Percentiles rank a stretch among this genome's conserved stretches.
Evolutionary conservation across 2,888 invertebrate genomes (phyloP).

Genomic region (Agriopis leucophaearia): DNA sequence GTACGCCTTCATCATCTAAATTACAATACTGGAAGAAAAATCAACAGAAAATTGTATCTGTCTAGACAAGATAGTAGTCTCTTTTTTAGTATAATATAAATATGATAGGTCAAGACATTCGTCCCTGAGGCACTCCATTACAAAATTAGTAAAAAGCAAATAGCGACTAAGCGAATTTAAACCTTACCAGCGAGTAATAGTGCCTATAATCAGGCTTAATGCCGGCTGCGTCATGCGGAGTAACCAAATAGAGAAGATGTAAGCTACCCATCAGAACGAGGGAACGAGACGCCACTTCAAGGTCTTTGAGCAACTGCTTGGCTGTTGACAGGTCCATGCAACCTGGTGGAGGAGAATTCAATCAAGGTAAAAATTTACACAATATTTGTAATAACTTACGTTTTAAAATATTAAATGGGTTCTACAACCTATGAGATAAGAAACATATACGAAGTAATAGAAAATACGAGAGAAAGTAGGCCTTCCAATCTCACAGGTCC

Average conservation of each 20-base stretch:
- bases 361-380: neutral
- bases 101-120: neutral
- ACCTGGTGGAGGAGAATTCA: slow-evolving; percentile 75
- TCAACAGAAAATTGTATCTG: too few species aligned
- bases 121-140: slow-evolving; percentile 2
- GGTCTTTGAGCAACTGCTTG: slow-evolving; percentile 90
- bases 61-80: too few species aligned
- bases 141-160: neutral
- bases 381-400: too few species aligned
- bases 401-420: too few species aligned
- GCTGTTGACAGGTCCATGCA: slow-evolving; percentile 92
- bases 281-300: slow-evolving; percentile 90
- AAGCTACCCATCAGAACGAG: slow-evolving; percentile 93
- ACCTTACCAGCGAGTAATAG: slow-evolving; percentile 88
- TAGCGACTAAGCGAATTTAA: neutral
- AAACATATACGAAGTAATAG: too few species aligned
- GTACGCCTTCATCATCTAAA: slow-evolving; percentile 88
- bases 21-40: slow-evolving; percentile 84
- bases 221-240: slow-evolving; percentile 90
- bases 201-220: slow-evolving; percentile 80
- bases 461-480: too few species aligned
- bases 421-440: too few species aligned
- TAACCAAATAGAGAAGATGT: slow-evolving; percentile 95
- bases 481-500: too few species aligned
- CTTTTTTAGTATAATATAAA: neutral